Conservation (phyloP, 2,113 vertebrate genomes). For the Irena cyanogastra region DNA sequence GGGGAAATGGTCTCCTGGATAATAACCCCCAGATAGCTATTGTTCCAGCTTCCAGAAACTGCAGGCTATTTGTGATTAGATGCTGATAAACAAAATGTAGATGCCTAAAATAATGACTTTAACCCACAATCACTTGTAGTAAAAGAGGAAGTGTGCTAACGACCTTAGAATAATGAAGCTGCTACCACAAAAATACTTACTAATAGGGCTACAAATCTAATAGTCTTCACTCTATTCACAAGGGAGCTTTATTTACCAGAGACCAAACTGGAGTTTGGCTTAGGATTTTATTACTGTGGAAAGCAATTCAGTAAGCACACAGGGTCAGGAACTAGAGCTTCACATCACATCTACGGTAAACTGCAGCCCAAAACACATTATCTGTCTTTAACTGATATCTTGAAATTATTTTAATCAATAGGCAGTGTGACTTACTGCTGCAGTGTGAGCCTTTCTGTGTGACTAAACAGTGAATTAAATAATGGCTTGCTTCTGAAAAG, state of each 20-base stretch:
- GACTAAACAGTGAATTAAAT: not conserved
- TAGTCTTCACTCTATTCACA: not conserved
- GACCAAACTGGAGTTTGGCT: not conserved
- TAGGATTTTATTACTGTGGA: not conserved
- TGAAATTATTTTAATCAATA: not conserved
- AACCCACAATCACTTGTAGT: not conserved
- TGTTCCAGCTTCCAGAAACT: not conserved
- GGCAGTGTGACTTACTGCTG: not conserved
- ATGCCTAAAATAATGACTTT: not conserved
- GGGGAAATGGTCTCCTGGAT: not conserved
- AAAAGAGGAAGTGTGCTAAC: conserved; percentile 16
- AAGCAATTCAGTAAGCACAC: not conserved
- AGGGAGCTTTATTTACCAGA: conserved; percentile 1
- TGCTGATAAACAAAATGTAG: not conserved
- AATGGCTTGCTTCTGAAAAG: not conserved
- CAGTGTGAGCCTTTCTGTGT: not conserved
- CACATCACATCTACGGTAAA: not conserved
- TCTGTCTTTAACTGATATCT: not conserved
- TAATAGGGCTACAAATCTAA: not conserved
- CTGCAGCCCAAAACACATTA: not conserved
- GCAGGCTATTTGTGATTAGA: not conserved
- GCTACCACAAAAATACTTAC: conserved; percentile 20
- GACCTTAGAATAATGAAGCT: conserved; percentile 10
- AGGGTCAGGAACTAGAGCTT: not conserved
- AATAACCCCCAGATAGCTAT: not conserved